Conservation (phyloP, 2,797 vertebrate species). For the Oryzias dopingdopingensis region DNA sequence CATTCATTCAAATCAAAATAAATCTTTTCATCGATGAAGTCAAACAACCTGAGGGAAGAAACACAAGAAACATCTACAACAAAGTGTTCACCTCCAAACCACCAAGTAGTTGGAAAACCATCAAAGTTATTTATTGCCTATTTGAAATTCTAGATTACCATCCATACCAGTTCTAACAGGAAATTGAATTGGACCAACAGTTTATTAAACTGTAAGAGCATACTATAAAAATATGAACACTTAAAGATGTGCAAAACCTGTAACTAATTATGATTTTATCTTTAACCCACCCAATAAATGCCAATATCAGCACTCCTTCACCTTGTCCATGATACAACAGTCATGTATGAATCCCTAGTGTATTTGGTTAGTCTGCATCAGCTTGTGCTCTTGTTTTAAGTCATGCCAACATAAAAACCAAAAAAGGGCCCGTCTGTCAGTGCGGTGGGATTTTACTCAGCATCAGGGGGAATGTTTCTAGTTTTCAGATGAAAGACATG, state of each 20-base stretch:
- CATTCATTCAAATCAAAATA: too few relatives aligned
- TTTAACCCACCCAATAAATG: conserved; percentile 48
- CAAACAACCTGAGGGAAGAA: too few relatives aligned
- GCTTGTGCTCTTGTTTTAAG: conserved; percentile 64
- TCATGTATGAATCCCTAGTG: conserved; percentile 42
- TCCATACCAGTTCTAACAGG: not conserved
- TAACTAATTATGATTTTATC: conserved; percentile 59
- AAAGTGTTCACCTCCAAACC: too few relatives aligned
- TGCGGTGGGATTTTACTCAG: conserved; percentile 56
- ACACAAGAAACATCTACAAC: too few relatives aligned
- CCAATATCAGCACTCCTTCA: conserved; percentile 41
- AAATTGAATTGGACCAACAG: not conserved
- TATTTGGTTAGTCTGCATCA: conserved; percentile 58
- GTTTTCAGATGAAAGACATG: conserved; percentile 69
- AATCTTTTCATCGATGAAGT: too few relatives aligned
- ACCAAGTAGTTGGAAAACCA: too few relatives aligned
- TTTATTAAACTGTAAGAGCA: not conserved
- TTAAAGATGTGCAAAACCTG: conserved; percentile 37
- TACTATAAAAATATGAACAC: conserved; percentile 3
- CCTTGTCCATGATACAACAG: conserved; percentile 41
- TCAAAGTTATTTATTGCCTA: too few relatives aligned
- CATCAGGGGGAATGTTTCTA: conserved; percentile 63
- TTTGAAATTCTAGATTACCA: too few relatives aligned
- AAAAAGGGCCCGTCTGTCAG: conserved; percentile 62
- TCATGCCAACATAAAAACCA: conserved; percentile 56